Base-by-base conservation (phyloP, 30 jellyfish, hydroid and myxozoan genomes). In the Rhopilema esculentum region DNA sequence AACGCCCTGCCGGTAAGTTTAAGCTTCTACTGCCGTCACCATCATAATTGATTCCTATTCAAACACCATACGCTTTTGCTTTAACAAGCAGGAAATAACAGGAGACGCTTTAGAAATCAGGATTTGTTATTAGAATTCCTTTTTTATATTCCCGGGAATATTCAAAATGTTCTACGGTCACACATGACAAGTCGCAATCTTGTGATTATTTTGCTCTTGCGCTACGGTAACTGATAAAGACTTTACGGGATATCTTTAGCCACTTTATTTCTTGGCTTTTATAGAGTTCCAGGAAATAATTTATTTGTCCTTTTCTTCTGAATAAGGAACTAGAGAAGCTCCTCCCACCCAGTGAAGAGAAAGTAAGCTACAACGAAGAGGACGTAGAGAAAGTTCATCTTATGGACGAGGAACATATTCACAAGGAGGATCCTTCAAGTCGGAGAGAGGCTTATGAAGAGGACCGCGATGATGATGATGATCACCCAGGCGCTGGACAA, bases 391-490 rank as follows among this genome's bases (percentile, higher is more conserved):
- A 93, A 26, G 97, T 93, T 29, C 88, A 68, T 27, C 79, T 88
- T 18, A 50, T 83, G 66, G 93, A 78, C 62, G 91, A 82, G 32
- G 96, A 84, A 6, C 72, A 40, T 18, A 69, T 80, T 12, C 27
- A 62, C 27, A 63, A 24, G 2, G 85, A 80, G 17, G 94, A 77
- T 23, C 27, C 40, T 23, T 32, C 87, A 0, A 63, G 70, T 1
- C 82, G 91, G 50, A 65, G 85, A 29, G 98, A 90, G 27, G 96
- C 97, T 21, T 90, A 90, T 77, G 91, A 80, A 53, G 88, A 82
- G 15, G 95, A 80, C 16, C 92, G 75, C 32, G 93, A 81, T 28
- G 99, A 90, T 23, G 99, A 94, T 1, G 99, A 91, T 26, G 96
- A 72, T 0, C 87, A 72, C 75, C 86, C 63, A 31, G 97, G 92